Percentiles rank a stretch among this genome's conserved stretches.
Evolutionary conservation across 1,140 invertebrate genomes (phyloP).

Genomic region (Phymastichus coffea): DNA sequence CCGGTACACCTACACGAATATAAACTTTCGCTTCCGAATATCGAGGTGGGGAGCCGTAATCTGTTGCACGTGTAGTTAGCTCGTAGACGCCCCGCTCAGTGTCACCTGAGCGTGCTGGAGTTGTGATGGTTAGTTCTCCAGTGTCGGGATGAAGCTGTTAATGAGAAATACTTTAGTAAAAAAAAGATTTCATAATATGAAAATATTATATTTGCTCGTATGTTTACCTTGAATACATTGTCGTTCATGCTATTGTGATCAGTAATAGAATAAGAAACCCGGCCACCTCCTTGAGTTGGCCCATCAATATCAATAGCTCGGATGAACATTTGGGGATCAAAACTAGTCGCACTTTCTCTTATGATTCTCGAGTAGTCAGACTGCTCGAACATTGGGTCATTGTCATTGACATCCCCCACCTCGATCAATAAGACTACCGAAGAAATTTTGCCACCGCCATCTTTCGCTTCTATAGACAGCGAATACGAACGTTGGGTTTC

Average conservation of each 20-base stretch:
- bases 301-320: slow-evolving; percentile 73
- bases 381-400: slow-evolving; percentile 74
- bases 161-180: slow-evolving; percentile 40
- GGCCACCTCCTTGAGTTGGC: slow-evolving; percentile 67
- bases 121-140: slow-evolving; percentile 68
- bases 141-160: slow-evolving; percentile 65
- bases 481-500: slow-evolving; percentile 78
- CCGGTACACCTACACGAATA: slow-evolving; percentile 73
- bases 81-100: slow-evolving; percentile 74
- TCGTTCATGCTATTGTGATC: slow-evolving; percentile 67
- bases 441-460: slow-evolving; percentile 71
- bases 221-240: slow-evolving; percentile 50
- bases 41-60: slow-evolving; percentile 67
- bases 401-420: slow-evolving; percentile 80
- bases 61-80: slow-evolving; percentile 68
- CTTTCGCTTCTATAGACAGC: slow-evolving; percentile 73
- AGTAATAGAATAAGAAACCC: slow-evolving; percentile 67
- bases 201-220: background rate
- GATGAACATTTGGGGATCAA: slow-evolving; percentile 76
- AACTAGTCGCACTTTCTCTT: slow-evolving; percentile 68
- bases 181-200: background rate
- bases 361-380: slow-evolving; percentile 72
- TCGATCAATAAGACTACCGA: slow-evolving; percentile 71
- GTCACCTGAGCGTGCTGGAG: slow-evolving; percentile 67
- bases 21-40: slow-evolving; percentile 66